These are phyloP conservation scores for Streptopelia turtur DNA, from an alignment of 2,797 vertebrate species.

Conservation along the genomic window DNA sequence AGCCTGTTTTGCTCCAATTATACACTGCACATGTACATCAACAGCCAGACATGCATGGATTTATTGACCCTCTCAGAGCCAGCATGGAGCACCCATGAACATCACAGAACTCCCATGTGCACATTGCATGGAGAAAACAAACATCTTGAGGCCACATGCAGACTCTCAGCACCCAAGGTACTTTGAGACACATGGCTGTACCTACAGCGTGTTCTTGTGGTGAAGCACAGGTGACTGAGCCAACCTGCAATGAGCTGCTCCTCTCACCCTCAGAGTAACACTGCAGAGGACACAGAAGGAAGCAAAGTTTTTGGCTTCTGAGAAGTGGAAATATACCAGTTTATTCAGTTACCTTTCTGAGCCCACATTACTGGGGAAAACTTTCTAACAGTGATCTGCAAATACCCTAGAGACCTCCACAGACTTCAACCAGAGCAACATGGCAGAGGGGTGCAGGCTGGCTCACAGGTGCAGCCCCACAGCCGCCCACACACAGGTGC, in stretches of 20 bases:
- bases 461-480: accelerated
- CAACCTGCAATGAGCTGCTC: background rate
- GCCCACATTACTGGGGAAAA: background rate
- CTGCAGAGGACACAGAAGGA: background rate
- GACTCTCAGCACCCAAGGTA: background rate
- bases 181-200: background rate
- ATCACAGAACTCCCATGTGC: background rate
- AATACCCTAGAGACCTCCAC: background rate
- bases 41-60: accelerated
- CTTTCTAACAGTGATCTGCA: background rate
- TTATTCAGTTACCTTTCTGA: background rate
- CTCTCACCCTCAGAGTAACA: background rate
- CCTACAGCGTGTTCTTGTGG: background rate
- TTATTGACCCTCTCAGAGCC: background rate
- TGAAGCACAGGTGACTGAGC: background rate
- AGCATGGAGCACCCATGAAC: accelerated
- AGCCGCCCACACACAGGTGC: accelerated
- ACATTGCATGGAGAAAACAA: background rate
- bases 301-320: background rate
- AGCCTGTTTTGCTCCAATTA: background rate
- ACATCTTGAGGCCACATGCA: background rate
- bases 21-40: accelerated
- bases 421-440: background rate
- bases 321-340: background rate
- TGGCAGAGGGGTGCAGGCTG: accelerated